These are phyloP conservation scores for Tinea semifulvella DNA, from an alignment of 2,888 invertebrate genomes.

Conservation along the genomic window DNA sequence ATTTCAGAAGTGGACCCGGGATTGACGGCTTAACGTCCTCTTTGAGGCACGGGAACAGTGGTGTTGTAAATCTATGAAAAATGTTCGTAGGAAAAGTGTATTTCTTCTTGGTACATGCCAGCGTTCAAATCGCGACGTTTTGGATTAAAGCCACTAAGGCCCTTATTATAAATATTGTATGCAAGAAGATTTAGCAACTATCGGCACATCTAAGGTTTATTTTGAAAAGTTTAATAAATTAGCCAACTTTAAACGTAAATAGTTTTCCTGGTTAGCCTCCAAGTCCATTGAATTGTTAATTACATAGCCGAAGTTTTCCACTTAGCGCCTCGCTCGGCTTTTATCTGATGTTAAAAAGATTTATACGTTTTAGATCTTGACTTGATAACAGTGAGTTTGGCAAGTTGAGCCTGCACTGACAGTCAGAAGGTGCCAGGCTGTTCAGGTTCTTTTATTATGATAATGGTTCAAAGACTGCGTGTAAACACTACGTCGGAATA, in stretches of 20 bases:
- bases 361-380: conserved; percentile 37
- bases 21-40: no score
- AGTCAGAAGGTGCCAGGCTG: conserved; percentile 4
- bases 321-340: conserved; percentile 41
- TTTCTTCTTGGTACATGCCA: no score
- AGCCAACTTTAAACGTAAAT: conserved; percentile 11
- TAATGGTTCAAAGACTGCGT: no score
- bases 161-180: no score
- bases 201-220: conserved; percentile 2
- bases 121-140: no score
- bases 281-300: conserved; percentile 55
- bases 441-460: not conserved
- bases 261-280: conserved; percentile 26
- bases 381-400: conserved; percentile 22
- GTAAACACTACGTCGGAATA: no score
- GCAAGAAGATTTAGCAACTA: no score
- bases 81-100: no score
- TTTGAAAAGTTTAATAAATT: conserved; percentile 9
- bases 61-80: no score
- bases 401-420: conserved; percentile 7
- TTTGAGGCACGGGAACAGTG: no score
- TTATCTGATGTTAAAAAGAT: conserved; percentile 43
- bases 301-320: conserved; percentile 50
- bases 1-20: no score
- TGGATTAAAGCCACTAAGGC: no score